phyloP scores from a whole-genome alignment of 2,888 invertebrate species.

The Nesidiocoris tenuis region DNA sequence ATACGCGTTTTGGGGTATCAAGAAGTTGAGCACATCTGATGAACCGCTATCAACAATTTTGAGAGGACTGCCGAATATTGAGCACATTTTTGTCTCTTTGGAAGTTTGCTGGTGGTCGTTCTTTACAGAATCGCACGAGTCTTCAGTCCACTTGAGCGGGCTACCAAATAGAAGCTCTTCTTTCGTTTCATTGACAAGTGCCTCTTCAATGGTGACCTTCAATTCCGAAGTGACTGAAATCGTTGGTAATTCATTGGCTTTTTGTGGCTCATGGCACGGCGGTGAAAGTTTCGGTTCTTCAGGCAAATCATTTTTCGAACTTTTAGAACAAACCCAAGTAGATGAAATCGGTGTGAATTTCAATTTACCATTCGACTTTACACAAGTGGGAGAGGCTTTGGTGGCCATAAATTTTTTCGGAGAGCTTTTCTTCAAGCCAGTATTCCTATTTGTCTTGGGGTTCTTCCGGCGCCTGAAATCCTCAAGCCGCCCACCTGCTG shows the following conservation, averaged over 20 bases:
- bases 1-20: slow-evolving; percentile 34
- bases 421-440: too few species aligned
- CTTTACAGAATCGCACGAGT: slow-evolving; percentile 23
- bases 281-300: background rate
- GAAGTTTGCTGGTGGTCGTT: background rate
- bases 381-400: background rate
- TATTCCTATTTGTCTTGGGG: too few species aligned
- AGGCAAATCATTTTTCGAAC: background rate
- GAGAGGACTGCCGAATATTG: slow-evolving; percentile 26
- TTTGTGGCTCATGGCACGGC: background rate
- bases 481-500: too few species aligned
- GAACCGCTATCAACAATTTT: slow-evolving; percentile 10
- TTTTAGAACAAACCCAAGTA: background rate
- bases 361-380: background rate
- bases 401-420: background rate
- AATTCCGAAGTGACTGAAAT: slow-evolving; percentile 3
- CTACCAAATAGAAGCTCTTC: slow-evolving; percentile 37
- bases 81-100: background rate
- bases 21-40: background rate
- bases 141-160: slow-evolving; percentile 45
- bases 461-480: too few species aligned
- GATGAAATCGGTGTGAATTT: background rate
- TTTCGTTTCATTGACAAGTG: background rate
- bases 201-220: slow-evolving; percentile 1
- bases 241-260: background rate